Base-by-base conservation (phyloP, 2,797 vertebrate genomes). In the Euthynnus affinis region DNA sequence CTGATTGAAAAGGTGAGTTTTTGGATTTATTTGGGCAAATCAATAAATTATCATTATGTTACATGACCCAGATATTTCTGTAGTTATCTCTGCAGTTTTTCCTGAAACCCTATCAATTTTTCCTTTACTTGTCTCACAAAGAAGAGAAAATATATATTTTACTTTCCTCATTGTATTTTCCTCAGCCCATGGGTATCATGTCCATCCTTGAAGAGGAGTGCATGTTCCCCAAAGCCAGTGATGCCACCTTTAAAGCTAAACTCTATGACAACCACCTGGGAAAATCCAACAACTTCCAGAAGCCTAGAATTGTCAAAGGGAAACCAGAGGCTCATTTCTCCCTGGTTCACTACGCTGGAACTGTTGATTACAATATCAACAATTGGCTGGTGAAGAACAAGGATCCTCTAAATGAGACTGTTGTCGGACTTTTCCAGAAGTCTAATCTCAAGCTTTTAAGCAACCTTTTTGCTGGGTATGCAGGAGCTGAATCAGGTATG, bases 151-250 rank as follows among this genome's bases (percentile, higher is more conserved):
- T 18, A 48, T 48, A 18, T 46, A 5, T 46, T 46, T 46, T 46
- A 46, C 14, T 46, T 46, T 46, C 2, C 7, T 20, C 18, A 49
- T 3, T 49, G 46, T 49, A 8, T 18, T 49, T 8, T 48, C 17
- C 44, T 49, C 57, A 96, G 87, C 96, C 80, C 64, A 96, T 97
- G 96, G 96, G 96, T 71, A 95, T 94, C 51, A 96, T 96, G 63
- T 97, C 97, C 77, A 97, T 98, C 92, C 94, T 98, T 20, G 97
- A 98, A 92, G 97, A 98, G 93, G 97, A 98, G 87, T 98, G 97
- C 90, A 98, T 98, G 97, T 98, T 98, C 84, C 97, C 97, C 4
- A 98, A 98, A 67, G 81, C 95, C 79, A 66, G 91, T 0, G 95
- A 96, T 68, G 23, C 91, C 64, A 96, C 96, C 57, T 97, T 97